These are phyloP conservation scores for Baronia brevicornis DNA, from an alignment of 2,888 invertebrate species.

Conservation along the genomic window DNA sequence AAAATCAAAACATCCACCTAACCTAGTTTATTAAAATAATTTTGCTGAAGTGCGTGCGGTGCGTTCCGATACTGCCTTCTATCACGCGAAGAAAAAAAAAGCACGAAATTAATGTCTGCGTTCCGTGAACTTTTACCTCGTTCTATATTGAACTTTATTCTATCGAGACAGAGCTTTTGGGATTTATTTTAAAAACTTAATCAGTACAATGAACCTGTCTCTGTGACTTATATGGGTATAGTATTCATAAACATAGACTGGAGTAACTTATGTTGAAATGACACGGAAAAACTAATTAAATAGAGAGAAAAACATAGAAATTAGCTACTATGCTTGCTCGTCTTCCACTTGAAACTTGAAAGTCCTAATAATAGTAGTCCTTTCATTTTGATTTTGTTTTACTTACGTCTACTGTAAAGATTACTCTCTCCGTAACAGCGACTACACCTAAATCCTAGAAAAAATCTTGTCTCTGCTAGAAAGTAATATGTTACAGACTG, in stretches of 20 bases:
- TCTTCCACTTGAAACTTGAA: too few species aligned
- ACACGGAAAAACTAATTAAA: slow-evolving; percentile 48
- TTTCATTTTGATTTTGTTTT: too few species aligned
- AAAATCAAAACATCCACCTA: slow-evolving; percentile 57
- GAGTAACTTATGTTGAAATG: slow-evolving; percentile 38
- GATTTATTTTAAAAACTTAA: slow-evolving; percentile 39
- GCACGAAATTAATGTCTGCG: slow-evolving; percentile 36
- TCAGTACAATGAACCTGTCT: slow-evolving; percentile 58
- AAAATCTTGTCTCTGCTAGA: too few species aligned
- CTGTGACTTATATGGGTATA: slow-evolving; percentile 45
- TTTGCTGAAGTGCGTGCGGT: slow-evolving; percentile 65
- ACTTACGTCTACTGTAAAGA: too few species aligned
- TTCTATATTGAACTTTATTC: slow-evolving; percentile 25
- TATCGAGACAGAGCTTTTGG: slow-evolving; percentile 17
- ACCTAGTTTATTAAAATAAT: slow-evolving; percentile 72
- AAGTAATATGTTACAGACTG: too few species aligned
- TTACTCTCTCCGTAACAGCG: too few species aligned
- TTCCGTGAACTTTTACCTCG: slow-evolving; percentile 20
- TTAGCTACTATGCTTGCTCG: not conserved
- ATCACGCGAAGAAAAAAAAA: slow-evolving; percentile 50
- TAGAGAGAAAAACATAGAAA: slow-evolving; percentile 21
- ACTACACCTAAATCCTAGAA: too few species aligned
- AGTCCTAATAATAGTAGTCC: too few species aligned
- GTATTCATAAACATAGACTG: slow-evolving; percentile 53
- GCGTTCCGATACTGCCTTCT: slow-evolving; percentile 49